Evolutionary conservation across 2,113 vertebrate species (phyloP), one percentile per base, ranked within the genome.

Genomic region (Oryzias melastigma): DNA sequence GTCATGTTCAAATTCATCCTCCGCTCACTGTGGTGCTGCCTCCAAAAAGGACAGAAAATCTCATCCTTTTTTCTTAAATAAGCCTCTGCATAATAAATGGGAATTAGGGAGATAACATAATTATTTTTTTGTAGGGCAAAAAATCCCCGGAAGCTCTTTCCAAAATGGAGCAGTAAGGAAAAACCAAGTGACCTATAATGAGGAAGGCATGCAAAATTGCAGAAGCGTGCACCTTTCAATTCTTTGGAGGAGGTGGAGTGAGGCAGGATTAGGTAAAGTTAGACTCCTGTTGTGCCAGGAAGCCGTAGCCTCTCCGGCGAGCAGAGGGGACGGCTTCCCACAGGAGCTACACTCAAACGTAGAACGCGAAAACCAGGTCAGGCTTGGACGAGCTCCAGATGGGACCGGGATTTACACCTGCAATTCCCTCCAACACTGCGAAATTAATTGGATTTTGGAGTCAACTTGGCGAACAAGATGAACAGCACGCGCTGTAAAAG

Each of bases 101-200:
- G 85, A 91, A 90, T 90, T 88, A 88, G 88, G 85, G 84, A 89
- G 85, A 89, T 85, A 74, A 83, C 88, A 91, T 91, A 88, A 91
- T 92, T 92, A 89, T 92, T 89, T 89, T 92, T 92, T 92, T 91
- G 89, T 92, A 88, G 91, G 91, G 83, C 91, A 85, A 90, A 89
- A 88, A 85, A 91, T 91, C 82, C 91, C 91, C 85, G 68, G 72
- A 91, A 93, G 92, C 91, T 60, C 66, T 87, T 83, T 85, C 84
- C 79, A 87, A 91, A 92, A 89, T 86, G 87, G 85, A 85, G 80
- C 84, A 82, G 77, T 71, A 81, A 77, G 71, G 75, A 73, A 76
- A 35, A 87, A 84, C 78, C 73, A 82, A 88, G 86, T 92, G 90
- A 92, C 90, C 91, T 90, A 91, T 84, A 90, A 90, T 84, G 65